Evolutionary conservation across 2,888 invertebrate genomes (phyloP).

Genomic region (Eumacrocentrus americanus): DNA sequence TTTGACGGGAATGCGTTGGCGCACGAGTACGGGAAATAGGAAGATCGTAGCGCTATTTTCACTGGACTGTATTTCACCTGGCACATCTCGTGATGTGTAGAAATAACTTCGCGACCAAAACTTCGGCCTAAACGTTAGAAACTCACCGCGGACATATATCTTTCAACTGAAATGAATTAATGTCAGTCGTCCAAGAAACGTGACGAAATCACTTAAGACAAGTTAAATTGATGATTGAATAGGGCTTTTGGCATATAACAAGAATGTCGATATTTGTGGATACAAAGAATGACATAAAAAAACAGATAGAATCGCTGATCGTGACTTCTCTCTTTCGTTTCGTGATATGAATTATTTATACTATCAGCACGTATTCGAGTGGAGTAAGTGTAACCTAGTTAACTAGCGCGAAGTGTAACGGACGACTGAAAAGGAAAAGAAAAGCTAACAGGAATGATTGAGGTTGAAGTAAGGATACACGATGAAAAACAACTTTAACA

Average conservation of each 20-base stretch:
- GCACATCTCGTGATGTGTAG: background rate
- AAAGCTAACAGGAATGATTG: constrained; percentile 34
- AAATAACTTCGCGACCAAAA: background rate
- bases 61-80: background rate
- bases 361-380: constrained; percentile 34
- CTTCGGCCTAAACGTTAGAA: background rate
- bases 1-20: background rate
- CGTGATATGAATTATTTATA: constrained; percentile 40
- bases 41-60: constrained; percentile 1
- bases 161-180: background rate
- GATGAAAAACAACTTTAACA: constrained; percentile 3
- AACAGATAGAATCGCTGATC: constrained; percentile 38
- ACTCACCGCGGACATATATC: background rate
- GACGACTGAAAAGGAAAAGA: constrained; percentile 43
- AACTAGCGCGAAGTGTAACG: constrained; percentile 41
- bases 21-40: background rate
- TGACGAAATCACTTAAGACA: background rate
- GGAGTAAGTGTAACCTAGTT: constrained; percentile 40
- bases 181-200: background rate
- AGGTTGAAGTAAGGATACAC: constrained; percentile 24
- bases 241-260: background rate
- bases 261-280: constrained; percentile 1
- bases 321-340: constrained; percentile 39
- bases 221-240: background rate
- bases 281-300: constrained; percentile 18